A percentile compares a stretch with the other conserved stretches of the same genome.
Conservation (phyloP, 2,113 vertebrate genomes). For the Quiscalus mexicanus region DNA sequence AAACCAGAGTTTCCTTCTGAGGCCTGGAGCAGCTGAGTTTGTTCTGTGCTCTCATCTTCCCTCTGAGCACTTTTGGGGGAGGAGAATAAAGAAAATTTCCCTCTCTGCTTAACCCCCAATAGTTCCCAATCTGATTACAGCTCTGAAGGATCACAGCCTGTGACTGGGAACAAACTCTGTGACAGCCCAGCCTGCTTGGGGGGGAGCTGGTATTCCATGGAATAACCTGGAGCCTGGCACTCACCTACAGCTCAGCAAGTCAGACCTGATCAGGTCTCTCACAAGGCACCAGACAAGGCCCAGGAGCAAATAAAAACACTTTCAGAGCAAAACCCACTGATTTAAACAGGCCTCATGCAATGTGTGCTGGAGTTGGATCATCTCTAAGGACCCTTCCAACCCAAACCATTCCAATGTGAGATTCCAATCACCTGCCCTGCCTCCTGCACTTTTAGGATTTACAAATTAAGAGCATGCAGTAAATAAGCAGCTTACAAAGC, state of each 20-base stretch:
- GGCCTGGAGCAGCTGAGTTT: neutral
- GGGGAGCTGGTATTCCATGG: neutral
- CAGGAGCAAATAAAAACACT: neutral
- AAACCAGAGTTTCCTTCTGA: neutral
- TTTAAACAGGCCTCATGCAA: neutral
- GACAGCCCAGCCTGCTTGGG: accelerated
- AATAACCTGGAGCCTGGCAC: neutral
- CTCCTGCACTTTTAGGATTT: neutral
- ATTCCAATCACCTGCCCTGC: neutral
- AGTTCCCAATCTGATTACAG: neutral
- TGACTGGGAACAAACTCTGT: neutral
- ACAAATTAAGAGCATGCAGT: neutral
- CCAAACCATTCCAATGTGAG: accelerated
- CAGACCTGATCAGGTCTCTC: neutral
- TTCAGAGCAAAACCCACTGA: neutral
- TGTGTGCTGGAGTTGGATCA: accelerated
- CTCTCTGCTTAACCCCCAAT: neutral
- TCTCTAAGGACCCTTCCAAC: neutral
- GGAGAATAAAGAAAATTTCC: neutral
- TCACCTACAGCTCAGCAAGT: neutral
- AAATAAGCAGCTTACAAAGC: neutral
- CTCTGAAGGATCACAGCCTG: neutral
- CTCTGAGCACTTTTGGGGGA: accelerated
- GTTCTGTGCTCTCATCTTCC: accelerated
- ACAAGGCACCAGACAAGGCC: neutral